Evolutionary conservation across 92 coral and sea anemone species (phyloP).

Genomic region (Diadumene lineata): DNA sequence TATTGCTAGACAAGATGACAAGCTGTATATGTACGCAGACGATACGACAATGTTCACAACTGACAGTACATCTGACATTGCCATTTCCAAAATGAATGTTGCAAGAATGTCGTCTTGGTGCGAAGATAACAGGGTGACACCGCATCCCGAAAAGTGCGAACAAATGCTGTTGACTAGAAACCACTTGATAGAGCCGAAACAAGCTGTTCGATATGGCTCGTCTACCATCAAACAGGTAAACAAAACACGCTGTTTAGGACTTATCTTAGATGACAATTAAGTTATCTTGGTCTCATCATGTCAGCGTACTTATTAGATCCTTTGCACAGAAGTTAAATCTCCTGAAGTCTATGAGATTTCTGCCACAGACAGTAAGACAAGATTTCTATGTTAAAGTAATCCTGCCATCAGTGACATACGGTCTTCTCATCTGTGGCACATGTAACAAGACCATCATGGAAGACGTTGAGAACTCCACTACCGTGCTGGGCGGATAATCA

Average conservation of each 20-base stretch:
- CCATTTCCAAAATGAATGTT: conserved; percentile 14
- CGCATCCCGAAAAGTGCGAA: conserved; percentile 43
- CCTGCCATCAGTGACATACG: conserved; percentile 49
- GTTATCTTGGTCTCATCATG: conserved; percentile 7
- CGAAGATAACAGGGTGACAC: conserved; percentile 32
- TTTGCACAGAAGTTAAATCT: conserved; percentile 32
- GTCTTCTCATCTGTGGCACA: conserved; percentile 56
- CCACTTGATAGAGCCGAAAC: conserved; percentile 20
- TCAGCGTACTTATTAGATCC: neutral
- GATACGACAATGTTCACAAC: conserved; percentile 10
- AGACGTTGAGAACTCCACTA: conserved; percentile 21
- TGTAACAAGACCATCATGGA: conserved; percentile 33
- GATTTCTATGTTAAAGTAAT: conserved; percentile 56
- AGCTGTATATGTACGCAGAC: neutral
- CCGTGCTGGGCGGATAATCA: conserved; percentile 19
- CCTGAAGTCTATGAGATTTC: conserved; percentile 38
- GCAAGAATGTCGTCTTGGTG: conserved; percentile 31
- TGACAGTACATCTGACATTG: conserved; percentile 20
- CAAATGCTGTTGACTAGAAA: conserved; percentile 34
- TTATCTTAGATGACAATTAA: conserved; percentile 6
- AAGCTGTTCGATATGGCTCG: neutral
- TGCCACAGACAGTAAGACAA: conserved; percentile 22
- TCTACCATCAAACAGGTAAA: conserved; percentile 2
- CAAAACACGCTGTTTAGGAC: conserved; percentile 11
- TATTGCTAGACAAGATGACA: neutral